Evolutionary conservation across 23 tunicate species (phyloP).

Genomic region (Halocynthia aurantium): DNA sequence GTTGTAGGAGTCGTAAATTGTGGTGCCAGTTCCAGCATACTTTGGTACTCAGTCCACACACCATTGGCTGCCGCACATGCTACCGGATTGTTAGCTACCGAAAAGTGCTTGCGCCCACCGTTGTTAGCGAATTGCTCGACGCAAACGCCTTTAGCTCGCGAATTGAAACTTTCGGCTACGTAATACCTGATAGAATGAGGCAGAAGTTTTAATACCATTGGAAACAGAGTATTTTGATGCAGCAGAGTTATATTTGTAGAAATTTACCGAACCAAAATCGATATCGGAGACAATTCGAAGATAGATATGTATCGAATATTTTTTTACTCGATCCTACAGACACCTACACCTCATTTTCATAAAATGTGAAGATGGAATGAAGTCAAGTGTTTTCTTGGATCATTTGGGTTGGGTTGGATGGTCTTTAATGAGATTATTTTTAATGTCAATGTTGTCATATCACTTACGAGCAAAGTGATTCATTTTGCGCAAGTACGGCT

Average conservation of each 20-base stretch:
- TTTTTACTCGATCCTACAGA: too few species aligned
- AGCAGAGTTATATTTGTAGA: too few species aligned
- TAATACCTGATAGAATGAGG: constrained; percentile 34
- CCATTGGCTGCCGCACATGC: constrained; percentile 53
- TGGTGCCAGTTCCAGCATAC: constrained; percentile 72
- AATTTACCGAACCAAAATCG: too few species aligned
- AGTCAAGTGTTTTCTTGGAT: background rate
- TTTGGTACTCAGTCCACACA: constrained; percentile 65
- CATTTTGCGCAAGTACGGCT: constrained; percentile 77
- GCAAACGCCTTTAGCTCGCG: constrained; percentile 53
- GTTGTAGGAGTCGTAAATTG: constrained; percentile 12
- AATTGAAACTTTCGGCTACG: constrained; percentile 52
- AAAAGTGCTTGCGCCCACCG: constrained; percentile 53
- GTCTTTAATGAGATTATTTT: background rate
- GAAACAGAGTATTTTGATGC: too few species aligned
- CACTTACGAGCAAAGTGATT: constrained; percentile 67
- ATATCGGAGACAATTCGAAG: background rate
- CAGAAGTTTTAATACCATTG: too few species aligned
- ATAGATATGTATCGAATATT: too few species aligned
- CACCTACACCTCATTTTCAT: too few species aligned
- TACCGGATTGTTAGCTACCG: constrained; percentile 44
- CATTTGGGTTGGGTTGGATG: background rate
- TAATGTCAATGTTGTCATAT: background rate
- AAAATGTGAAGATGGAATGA: too few species aligned
- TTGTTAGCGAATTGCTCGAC: constrained; percentile 28